Conservation (phyloP, 2,113 vertebrate species). For the Lutjanus erythropterus region DNA sequence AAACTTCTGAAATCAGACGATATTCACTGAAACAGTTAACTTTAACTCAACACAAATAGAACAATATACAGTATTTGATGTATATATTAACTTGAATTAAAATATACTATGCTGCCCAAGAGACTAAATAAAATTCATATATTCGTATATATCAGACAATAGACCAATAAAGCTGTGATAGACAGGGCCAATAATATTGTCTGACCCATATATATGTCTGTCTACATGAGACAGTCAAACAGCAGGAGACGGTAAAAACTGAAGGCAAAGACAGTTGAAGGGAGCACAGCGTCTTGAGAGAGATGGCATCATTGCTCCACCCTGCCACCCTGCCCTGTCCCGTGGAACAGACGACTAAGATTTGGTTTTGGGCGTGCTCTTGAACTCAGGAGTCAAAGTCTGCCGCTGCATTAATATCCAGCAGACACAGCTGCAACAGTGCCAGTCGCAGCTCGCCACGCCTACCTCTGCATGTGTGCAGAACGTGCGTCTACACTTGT, state of each 20-base stretch:
- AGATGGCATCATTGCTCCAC: conserved; percentile 5
- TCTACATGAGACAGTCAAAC: too few species aligned
- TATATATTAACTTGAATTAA: too few species aligned
- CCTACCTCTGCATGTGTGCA: conserved; percentile 15
- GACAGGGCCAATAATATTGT: too few species aligned
- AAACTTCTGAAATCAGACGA: too few species aligned
- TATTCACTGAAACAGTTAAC: too few species aligned
- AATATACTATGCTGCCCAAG: too few species aligned
- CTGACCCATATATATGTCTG: too few species aligned
- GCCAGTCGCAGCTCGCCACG: neutral
- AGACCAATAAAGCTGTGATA: too few species aligned
- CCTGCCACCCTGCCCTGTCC: conserved; percentile 33
- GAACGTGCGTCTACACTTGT: neutral
- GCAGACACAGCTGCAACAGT: conserved; percentile 31
- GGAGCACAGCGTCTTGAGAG: neutral
- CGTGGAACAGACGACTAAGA: conserved; percentile 6
- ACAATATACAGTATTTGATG: too few species aligned
- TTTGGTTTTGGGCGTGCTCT: conserved; percentile 34
- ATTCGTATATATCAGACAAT: too few species aligned
- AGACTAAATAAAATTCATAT: too few species aligned
- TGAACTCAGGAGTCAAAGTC: conserved; percentile 37
- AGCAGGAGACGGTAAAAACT: neutral
- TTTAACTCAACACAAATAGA: too few species aligned
- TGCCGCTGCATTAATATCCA: conserved; percentile 35
- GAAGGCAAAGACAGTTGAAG: neutral